A percentile compares a stretch with the other conserved stretches of the same genome.
phyloP scores from a whole-genome alignment of 2,888 invertebrate genomes.

The Holacanthella duospinosa region DNA sequence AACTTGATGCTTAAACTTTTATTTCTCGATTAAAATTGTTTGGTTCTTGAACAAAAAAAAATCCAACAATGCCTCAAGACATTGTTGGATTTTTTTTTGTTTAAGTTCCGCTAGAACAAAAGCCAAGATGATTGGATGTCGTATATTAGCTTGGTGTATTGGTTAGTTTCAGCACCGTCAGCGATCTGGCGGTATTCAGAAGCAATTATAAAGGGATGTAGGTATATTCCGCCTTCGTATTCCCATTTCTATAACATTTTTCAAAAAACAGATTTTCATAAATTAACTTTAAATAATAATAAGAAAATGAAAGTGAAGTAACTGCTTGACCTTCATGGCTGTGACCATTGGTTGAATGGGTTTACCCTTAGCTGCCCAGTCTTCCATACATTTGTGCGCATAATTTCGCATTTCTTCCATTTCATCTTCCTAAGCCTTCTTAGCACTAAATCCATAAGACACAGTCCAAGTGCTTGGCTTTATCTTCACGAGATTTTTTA shows the following conservation, averaged over 20 bases:
- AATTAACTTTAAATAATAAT: neutral
- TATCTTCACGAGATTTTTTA: slow-evolving; percentile 16
- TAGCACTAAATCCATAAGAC: slow-evolving; percentile 22
- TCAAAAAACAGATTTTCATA: too few relatives aligned
- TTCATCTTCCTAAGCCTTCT: slow-evolving; percentile 26
- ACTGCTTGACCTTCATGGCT: slow-evolving; percentile 33
- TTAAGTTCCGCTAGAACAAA: slow-evolving; percentile 8
- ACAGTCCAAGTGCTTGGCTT: slow-evolving; percentile 8
- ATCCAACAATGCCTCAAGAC: too few relatives aligned
- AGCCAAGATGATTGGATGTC: slow-evolving; percentile 13
- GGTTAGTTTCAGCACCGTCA: too few relatives aligned
- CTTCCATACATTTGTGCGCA: slow-evolving; percentile 28
- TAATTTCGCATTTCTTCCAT: slow-evolving; percentile 34
- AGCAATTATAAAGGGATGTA: slow-evolving; percentile 1
- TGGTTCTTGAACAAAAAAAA: too few relatives aligned
- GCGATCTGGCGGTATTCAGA: too few relatives aligned
- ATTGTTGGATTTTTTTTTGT: too few relatives aligned
- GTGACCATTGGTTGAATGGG: slow-evolving; percentile 23
- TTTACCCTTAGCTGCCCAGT: slow-evolving; percentile 31
- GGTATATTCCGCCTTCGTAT: slow-evolving; percentile 24
- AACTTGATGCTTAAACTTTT: too few relatives aligned
- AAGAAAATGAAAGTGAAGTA: too few relatives aligned
- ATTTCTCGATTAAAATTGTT: too few relatives aligned
- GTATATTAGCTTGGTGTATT: slow-evolving; percentile 8
- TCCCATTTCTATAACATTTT: slow-evolving; percentile 26